These are phyloP conservation scores for Lepisosteus oculatus DNA, from an alignment of 2,113 vertebrate genomes.

Conservation along the genomic window DNA sequence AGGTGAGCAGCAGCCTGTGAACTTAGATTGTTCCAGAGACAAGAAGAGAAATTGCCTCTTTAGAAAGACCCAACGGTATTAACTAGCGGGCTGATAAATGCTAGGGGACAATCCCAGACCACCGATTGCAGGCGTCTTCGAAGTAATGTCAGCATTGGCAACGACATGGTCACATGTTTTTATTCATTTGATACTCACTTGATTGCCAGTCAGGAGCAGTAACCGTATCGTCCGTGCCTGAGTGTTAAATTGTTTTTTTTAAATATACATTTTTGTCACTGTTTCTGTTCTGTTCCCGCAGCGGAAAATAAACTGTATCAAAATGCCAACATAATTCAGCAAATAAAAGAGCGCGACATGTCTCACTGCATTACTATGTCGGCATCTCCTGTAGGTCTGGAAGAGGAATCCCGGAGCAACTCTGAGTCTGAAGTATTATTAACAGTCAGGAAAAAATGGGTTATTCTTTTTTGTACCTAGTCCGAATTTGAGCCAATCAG, in stretches of 20 bases:
- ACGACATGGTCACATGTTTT: not conserved
- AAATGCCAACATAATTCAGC: too few species aligned
- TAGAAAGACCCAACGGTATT: constrained; percentile 21
- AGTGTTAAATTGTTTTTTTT: too few species aligned
- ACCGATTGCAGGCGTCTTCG: not conserved
- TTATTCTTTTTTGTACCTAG: too few species aligned
- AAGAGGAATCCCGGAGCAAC: too few species aligned
- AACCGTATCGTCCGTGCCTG: not conserved
- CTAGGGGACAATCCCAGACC: not conserved
- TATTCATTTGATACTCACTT: not conserved
- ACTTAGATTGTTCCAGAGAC: not conserved
- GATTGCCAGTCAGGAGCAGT: not conserved
- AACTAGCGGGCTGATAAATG: not conserved
- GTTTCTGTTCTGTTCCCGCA: not conserved
- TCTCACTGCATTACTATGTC: too few species aligned
- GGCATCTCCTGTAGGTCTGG: too few species aligned
- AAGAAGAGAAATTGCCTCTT: not conserved
- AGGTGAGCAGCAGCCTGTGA: not conserved
- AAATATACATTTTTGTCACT: not conserved
- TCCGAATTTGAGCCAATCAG: too few species aligned
- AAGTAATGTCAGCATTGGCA: not conserved
- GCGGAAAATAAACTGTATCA: too few species aligned
- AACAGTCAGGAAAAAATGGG: too few species aligned
- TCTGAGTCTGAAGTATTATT: too few species aligned
- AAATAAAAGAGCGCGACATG: too few species aligned